Conservation (phyloP, 1,140 invertebrate species). For the Nebria ingens region DNA sequence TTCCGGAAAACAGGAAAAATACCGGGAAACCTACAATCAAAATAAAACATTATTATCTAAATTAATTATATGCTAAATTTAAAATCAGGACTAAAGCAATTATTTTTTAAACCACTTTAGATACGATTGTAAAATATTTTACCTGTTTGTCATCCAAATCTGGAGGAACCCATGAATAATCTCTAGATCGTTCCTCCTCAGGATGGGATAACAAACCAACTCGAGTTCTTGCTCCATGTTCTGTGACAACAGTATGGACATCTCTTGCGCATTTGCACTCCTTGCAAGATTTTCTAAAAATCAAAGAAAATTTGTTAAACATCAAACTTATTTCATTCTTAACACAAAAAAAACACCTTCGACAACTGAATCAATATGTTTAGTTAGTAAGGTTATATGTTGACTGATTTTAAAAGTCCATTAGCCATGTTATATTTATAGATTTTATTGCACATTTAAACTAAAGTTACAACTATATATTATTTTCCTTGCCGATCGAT, state of each 20-base stretch:
- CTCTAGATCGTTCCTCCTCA: conserved; percentile 35
- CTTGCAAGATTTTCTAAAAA: conserved; percentile 32
- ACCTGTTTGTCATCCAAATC: conserved; percentile 55
- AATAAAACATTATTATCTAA: conserved; percentile 8
- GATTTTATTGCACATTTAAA: too few relatives aligned
- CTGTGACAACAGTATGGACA: conserved; percentile 26
- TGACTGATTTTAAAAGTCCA: too few relatives aligned
- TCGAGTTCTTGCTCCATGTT: conserved; percentile 27
- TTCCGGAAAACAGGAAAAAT: conserved; percentile 63
- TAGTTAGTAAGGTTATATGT: too few relatives aligned
- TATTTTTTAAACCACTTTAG: too few relatives aligned
- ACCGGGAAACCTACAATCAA: conserved; percentile 51
- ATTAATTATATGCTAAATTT: conserved; percentile 4
- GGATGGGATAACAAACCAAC: conserved; percentile 21
- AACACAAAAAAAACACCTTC: too few relatives aligned
- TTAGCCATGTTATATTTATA: too few relatives aligned
- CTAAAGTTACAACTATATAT: too few relatives aligned
- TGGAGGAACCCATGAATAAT: conserved; percentile 75
- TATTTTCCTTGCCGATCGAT: too few relatives aligned
- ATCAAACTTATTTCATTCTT: too few relatives aligned
- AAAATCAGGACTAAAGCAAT: conserved; percentile 1
- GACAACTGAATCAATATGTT: too few relatives aligned
- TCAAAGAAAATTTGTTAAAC: too few relatives aligned
- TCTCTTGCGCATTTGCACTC: conserved; percentile 31
- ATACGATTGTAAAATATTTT: too few relatives aligned